Evolutionary conservation across 2,888 invertebrate species (phyloP).

Genomic region (Stenodema calcarata): DNA sequence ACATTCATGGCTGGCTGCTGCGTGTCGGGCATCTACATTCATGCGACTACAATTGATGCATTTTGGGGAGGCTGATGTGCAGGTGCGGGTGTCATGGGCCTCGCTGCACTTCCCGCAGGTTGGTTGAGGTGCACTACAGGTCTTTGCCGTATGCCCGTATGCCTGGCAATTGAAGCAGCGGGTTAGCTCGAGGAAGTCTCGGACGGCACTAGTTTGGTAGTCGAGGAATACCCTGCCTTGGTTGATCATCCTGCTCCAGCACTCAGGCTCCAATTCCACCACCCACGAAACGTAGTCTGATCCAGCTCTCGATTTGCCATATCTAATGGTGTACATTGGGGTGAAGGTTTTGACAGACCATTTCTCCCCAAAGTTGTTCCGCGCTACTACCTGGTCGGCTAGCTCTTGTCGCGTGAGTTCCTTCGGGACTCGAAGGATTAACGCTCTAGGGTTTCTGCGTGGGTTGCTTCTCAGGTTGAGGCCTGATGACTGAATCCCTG

Average conservation of each 20-base stretch:
- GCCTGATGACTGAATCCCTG: neutral
- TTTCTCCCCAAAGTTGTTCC: neutral
- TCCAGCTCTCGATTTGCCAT: neutral
- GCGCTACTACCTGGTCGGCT: neutral
- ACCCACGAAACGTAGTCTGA: neutral
- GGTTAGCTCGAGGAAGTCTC: neutral
- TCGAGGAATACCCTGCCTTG: neutral
- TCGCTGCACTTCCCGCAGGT: neutral
- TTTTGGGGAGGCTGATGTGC: neutral
- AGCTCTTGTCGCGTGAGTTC: neutral
- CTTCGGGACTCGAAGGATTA: neutral
- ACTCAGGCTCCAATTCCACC: neutral
- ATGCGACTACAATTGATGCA: neutral
- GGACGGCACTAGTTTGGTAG: neutral
- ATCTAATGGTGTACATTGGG: neutral
- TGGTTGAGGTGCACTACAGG: neutral
- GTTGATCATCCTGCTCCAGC: neutral
- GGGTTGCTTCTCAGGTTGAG: neutral
- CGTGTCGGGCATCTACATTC: neutral
- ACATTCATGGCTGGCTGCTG: neutral
- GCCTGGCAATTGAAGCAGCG: conserved; percentile 18
- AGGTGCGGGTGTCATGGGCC: neutral
- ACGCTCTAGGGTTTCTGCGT: neutral
- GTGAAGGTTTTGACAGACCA: neutral
- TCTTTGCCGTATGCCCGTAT: neutral